Percentiles rank a stretch among this genome's conserved stretches.
These are phyloP conservation scores for Hippasteria phrygiana DNA, from an alignment of 53 echinoderm and acorn worm species.

Conservation along the genomic window DNA sequence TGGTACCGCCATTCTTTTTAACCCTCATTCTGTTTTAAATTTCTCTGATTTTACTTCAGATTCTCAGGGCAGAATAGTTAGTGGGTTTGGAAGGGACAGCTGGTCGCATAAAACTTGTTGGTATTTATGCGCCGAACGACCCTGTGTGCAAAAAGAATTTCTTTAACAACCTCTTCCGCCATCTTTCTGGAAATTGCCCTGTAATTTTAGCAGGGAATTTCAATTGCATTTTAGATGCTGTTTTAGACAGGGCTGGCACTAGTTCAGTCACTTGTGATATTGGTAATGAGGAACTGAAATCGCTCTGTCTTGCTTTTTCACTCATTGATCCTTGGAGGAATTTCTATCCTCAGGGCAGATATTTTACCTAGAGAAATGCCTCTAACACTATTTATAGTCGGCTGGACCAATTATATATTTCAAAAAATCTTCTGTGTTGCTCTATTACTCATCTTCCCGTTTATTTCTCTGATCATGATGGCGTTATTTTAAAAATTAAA, in stretches of 20 bases:
- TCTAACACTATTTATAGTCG: constrained; percentile 52
- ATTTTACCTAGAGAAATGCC: constrained; percentile 54
- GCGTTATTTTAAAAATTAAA: neutral
- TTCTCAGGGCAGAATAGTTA: neutral
- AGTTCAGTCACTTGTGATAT: neutral
- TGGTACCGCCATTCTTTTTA: neutral
- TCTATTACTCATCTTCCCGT: neutral
- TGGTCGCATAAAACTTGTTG: neutral
- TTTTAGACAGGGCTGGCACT: neutral
- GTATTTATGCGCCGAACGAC: constrained; percentile 49
- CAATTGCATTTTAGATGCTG: constrained; percentile 51
- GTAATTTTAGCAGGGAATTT: constrained; percentile 64
- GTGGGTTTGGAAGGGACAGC: neutral
- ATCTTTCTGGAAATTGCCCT: constrained; percentile 7
- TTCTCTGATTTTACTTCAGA: neutral
- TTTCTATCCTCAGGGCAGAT: neutral
- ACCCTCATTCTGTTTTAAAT: too few species aligned
- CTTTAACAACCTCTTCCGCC: neutral
- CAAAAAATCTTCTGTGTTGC: neutral
- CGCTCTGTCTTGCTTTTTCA: neutral
- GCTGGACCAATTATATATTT: constrained; percentile 66
- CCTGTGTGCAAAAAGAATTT: constrained; percentile 16
- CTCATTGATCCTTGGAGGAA: constrained; percentile 20
- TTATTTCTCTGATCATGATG: constrained; percentile 70
- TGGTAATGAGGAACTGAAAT: neutral